phyloP scores from a whole-genome alignment of 2,888 invertebrate genomes.

The Pollenia labialis region DNA sequence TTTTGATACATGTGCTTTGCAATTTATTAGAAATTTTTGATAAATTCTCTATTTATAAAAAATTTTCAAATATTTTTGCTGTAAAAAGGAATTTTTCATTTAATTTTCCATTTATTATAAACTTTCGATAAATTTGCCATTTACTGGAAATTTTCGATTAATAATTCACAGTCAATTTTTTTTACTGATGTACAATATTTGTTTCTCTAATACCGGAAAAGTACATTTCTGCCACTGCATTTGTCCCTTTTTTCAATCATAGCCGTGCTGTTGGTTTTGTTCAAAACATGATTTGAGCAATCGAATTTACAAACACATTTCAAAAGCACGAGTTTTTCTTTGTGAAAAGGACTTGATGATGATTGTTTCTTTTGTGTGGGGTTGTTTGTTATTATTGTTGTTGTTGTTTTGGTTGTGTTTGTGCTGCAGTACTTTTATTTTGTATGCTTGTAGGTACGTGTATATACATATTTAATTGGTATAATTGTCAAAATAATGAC shows the following conservation, averaged over 20 bases:
- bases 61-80: no score
- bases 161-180: no score
- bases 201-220: no score
- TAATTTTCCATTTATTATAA: no score
- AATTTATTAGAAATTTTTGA: no score
- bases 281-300: background rate
- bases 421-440: background rate
- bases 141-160: no score
- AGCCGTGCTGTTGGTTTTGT: background rate
- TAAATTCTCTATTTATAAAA: no score
- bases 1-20: no score
- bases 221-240: background rate
- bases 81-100: no score
- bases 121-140: no score
- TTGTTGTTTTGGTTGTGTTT: background rate
- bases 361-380: background rate
- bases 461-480: conserved; percentile 45
- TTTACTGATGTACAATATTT: no score
- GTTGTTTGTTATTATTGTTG: background rate
- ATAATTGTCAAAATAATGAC: conserved; percentile 80
- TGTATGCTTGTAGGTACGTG: background rate
- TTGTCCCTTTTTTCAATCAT: background rate
- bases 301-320: background rate
- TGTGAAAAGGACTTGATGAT: background rate
- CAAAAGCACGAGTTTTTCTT: background rate